Evolutionary conservation across 2,888 invertebrate species (phyloP).

Genomic region (Thecocarcelia acutangulata): DNA sequence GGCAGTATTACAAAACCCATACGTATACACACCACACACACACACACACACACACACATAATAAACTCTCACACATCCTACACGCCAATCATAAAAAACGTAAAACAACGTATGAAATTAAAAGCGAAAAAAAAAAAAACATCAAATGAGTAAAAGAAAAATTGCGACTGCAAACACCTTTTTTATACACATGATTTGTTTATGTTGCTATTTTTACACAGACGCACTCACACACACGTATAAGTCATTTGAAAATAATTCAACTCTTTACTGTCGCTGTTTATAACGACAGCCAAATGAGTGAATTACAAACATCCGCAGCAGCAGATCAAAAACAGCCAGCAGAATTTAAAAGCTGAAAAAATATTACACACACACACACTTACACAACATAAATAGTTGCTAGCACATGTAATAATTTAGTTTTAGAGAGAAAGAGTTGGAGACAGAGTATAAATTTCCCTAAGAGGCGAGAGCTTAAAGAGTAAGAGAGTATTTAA

Average conservation of each 20-base stretch:
- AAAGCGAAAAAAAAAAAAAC: conserved; percentile 7
- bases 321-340: conserved; percentile 22
- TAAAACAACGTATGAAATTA: conserved; percentile 13
- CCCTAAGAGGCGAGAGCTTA: background rate
- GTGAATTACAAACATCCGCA: conserved; percentile 56
- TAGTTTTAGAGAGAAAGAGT: conserved; percentile 3
- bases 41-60: background rate
- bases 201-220: conserved; percentile 32
- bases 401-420: background rate
- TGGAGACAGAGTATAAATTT: background rate
- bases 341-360: conserved; percentile 26
- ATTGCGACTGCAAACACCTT: conserved; percentile 55
- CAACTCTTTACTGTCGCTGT: conserved; percentile 50
- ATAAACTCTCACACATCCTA: conserved; percentile 28
- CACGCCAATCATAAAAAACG: conserved; percentile 55
- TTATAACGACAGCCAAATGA: conserved; percentile 48
- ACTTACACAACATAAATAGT: background rate
- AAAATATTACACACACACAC: conserved; percentile 7
- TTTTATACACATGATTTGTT: conserved; percentile 42
- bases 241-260: conserved; percentile 7
- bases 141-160: conserved; percentile 40
- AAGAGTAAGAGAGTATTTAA: background rate
- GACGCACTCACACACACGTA: conserved; percentile 13
- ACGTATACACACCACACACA: conserved; percentile 17
- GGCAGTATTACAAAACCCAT: conserved; percentile 40